These are phyloP conservation scores for Taeniopygia guttata DNA, from an alignment of 2,797 vertebrate species.

Conservation along the genomic window DNA sequence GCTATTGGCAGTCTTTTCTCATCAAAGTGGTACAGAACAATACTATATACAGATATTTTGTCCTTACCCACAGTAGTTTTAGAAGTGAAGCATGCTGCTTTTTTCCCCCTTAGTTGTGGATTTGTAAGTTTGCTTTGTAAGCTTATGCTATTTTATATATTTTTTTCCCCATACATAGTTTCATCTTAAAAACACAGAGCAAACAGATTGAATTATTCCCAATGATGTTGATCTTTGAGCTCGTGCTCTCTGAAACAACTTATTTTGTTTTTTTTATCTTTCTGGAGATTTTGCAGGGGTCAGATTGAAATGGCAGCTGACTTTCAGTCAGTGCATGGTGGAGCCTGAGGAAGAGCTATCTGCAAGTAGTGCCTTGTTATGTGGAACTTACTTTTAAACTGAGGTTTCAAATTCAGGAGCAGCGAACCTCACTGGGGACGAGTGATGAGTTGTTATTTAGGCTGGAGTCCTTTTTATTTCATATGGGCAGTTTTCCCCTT, in stretches of 20 bases:
- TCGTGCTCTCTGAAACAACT: background rate
- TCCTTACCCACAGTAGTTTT: background rate
- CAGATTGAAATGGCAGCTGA: background rate
- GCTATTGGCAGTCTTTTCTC: background rate
- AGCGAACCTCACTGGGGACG: accelerated
- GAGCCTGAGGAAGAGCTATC: background rate
- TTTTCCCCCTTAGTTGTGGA: background rate
- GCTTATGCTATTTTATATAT: background rate
- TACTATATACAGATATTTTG: constrained; percentile 5
- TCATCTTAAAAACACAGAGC: background rate
- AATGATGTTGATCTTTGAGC: background rate
- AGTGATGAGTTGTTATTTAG: background rate
- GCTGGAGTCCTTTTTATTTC: background rate
- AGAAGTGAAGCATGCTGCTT: background rate
- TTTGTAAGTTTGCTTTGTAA: background rate
- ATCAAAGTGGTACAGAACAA: background rate
- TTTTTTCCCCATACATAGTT: background rate
- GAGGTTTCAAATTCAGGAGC: background rate
- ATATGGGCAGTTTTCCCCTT: background rate
- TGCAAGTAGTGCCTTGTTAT: background rate
- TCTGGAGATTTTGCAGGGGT: background rate
- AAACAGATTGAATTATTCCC: background rate
- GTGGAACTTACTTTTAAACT: background rate
- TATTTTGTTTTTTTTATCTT: background rate
- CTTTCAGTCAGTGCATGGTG: background rate